Percentiles rank a stretch among this genome's conserved stretches.
These are phyloP conservation scores for Heterotilapia buettikoferi DNA, from an alignment of 2,113 vertebrate species.

Conservation along the genomic window DNA sequence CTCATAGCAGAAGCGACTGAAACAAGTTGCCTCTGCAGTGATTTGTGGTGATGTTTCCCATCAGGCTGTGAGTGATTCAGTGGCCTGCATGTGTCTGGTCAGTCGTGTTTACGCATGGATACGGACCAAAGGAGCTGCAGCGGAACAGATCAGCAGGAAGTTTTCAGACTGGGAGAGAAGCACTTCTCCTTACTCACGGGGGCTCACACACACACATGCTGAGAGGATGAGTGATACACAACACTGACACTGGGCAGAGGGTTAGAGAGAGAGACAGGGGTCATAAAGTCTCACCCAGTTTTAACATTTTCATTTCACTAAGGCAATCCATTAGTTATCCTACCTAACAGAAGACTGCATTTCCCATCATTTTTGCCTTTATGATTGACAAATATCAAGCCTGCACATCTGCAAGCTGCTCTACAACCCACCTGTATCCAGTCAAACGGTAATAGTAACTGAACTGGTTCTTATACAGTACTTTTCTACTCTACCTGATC, in stretches of 20 bases:
- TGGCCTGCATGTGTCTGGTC: not conserved
- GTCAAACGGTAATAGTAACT: accelerated
- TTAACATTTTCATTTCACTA: not conserved
- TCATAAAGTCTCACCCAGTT: not conserved
- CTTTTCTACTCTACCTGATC: not conserved
- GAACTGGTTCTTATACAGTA: not conserved
- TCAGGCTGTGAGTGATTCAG: not conserved
- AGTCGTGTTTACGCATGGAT: constrained; percentile 7
- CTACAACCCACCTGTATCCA: not conserved
- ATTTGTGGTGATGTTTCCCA: constrained; percentile 8
- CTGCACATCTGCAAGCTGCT: not conserved
- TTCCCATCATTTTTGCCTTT: not conserved
- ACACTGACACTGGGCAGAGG: not conserved
- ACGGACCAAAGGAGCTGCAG: constrained; percentile 12
- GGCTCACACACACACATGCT: not conserved
- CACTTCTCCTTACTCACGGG: not conserved
- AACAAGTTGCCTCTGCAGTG: not conserved
- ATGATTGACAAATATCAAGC: not conserved
- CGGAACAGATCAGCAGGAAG: not conserved
- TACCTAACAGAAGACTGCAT: not conserved
- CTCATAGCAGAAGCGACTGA: not conserved
- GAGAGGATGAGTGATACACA: constrained; percentile 35
- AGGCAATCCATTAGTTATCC: accelerated
- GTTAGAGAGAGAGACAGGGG: not conserved
- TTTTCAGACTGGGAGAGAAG: not conserved